Evolutionary conservation across 2,113 vertebrate genomes (phyloP).

Genomic region (Chaetodon trifascialis): DNA sequence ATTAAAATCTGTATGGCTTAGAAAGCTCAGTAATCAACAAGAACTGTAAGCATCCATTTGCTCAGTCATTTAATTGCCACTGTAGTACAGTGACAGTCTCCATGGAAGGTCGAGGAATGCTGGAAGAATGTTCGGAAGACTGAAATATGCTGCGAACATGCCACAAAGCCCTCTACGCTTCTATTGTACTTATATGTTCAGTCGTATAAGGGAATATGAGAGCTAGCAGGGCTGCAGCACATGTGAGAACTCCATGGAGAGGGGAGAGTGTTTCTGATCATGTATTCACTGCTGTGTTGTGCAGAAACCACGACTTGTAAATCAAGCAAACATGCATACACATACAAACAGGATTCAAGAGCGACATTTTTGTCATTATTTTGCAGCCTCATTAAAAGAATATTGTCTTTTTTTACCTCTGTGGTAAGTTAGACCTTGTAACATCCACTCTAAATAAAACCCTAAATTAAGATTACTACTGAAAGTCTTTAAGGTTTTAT

Average conservation of each 20-base stretch:
- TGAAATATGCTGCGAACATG: neutral
- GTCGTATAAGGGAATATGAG: neutral
- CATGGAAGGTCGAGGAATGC: conserved; percentile 17
- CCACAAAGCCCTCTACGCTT: neutral
- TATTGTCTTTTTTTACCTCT: too few relatives aligned
- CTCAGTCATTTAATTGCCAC: conserved; percentile 29
- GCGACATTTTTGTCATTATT: too few relatives aligned
- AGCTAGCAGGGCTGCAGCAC: neutral
- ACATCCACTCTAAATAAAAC: too few relatives aligned
- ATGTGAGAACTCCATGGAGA: neutral
- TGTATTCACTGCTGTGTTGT: too few relatives aligned
- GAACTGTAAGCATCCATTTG: conserved; percentile 48
- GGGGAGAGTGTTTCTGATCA: neutral
- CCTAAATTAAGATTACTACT: too few relatives aligned
- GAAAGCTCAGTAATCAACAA: conserved; percentile 43
- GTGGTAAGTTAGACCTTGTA: too few relatives aligned
- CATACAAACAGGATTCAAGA: too few relatives aligned
- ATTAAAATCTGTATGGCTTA: conserved; percentile 43
- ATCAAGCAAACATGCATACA: too few relatives aligned
- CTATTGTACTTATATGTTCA: neutral
- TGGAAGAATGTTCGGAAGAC: conserved; percentile 17
- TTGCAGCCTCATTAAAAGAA: too few relatives aligned
- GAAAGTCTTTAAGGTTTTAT: too few relatives aligned
- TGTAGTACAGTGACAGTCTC: conserved; percentile 15
- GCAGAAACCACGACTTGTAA: too few relatives aligned